Evolutionary conservation across 1,140 invertebrate species (phyloP).

Genomic region (Drosophila sechellia): DNA sequence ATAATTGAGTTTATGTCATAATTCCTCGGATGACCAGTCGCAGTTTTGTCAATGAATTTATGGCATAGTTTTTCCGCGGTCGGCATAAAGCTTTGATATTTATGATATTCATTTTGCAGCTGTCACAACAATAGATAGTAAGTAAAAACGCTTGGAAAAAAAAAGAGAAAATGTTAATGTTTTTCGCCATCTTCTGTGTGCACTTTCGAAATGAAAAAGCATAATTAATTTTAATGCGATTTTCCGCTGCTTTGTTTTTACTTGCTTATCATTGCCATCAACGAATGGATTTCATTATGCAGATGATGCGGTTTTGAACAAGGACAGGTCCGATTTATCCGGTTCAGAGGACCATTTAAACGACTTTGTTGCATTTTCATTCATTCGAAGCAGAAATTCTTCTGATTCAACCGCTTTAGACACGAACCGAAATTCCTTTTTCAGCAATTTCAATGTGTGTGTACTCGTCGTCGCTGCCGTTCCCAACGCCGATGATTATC

Average conservation of each 20-base stretch:
- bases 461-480: not conserved
- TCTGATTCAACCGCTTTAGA: not conserved
- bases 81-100: conserved; percentile 28
- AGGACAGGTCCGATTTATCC: conserved; percentile 2
- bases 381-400: not conserved
- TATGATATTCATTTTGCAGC: conserved; percentile 56
- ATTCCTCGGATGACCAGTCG: conserved; percentile 31
- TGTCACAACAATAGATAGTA: conserved; percentile 66
- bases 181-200: conserved; percentile 21
- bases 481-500: conserved; percentile 59
- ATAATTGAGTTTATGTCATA: conserved; percentile 73
- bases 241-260: conserved; percentile 51
- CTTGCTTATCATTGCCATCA: conserved; percentile 37
- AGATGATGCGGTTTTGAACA: conserved; percentile 22
- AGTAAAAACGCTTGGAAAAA: conserved; percentile 10
- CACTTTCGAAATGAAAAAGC: conserved; percentile 43
- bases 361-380: not conserved
- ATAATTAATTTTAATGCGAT: conserved; percentile 66
- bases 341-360: not conserved
- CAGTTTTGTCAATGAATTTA: conserved; percentile 24
- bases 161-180: conserved; percentile 30
- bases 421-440: conserved; percentile 1
- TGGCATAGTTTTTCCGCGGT: not conserved
- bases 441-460: conserved; percentile 19
- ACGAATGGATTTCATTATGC: conserved; percentile 35